phyloP scores from a whole-genome alignment of 2,888 invertebrate species.

The Phytoseiulus persimilis region DNA sequence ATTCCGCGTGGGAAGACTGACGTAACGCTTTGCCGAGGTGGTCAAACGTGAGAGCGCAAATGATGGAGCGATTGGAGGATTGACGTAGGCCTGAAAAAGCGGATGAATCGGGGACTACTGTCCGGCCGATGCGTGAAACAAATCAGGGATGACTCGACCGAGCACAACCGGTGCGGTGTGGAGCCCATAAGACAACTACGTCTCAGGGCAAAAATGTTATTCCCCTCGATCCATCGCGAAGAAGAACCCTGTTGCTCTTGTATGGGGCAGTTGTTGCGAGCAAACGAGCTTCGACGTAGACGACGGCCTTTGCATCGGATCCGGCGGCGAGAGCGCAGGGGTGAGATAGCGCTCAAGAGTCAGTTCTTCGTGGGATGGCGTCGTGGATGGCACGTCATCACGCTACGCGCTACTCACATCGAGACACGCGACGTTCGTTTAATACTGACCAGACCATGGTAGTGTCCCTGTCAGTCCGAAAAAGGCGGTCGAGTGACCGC shows the following conservation, averaged over 20 bases:
- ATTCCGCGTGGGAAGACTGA: no score
- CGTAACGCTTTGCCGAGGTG: no score
- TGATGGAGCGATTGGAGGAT: no score
- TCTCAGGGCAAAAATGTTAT: neutral
- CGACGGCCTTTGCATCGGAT: neutral
- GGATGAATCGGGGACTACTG: no score
- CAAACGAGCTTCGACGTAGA: neutral
- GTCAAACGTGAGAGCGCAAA: no score
- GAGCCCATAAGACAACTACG: neutral
- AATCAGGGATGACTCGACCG: neutral
- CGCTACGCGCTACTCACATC: neutral
- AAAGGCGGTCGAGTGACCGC: no score
- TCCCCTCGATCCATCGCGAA: neutral
- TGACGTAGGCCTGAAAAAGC: no score
- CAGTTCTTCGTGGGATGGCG: neutral
- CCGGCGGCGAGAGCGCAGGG: neutral
- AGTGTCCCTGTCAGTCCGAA: neutral
- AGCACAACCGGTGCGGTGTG: neutral
- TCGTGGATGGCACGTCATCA: neutral
- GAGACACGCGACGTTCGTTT: neutral
- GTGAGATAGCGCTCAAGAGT: neutral
- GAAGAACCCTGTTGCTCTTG: neutral
- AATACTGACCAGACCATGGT: neutral
- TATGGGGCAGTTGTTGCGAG: neutral
- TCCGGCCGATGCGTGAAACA: no score